A percentile compares a stretch with the other conserved stretches of the same genome.
These are phyloP conservation scores for Sclerurus mexicanus DNA, from an alignment of 2,113 vertebrate species.

Conservation along the genomic window DNA sequence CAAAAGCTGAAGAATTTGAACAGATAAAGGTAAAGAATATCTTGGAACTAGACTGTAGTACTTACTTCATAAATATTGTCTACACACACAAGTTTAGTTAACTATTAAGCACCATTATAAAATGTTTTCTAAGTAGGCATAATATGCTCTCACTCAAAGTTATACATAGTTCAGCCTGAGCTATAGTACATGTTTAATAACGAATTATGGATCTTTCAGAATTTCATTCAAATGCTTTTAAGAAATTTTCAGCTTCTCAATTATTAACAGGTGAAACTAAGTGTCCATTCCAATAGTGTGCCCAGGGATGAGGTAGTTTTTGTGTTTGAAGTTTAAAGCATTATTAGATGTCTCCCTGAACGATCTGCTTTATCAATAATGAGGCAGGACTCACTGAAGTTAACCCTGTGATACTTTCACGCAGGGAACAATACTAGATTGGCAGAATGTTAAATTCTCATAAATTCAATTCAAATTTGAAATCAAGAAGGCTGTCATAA, in stretches of 20 bases:
- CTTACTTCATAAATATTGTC: background rate
- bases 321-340: slow-evolving; percentile 3
- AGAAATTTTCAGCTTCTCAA: background rate
- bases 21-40: slow-evolving; percentile 90
- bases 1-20: slow-evolving; percentile 97
- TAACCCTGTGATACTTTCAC: background rate
- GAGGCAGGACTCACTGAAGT: background rate
- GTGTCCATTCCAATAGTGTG: background rate
- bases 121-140: background rate
- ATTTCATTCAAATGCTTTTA: slow-evolving; percentile 29
- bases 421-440: background rate
- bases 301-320: background rate
- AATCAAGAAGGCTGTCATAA: background rate
- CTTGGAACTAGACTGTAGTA: background rate
- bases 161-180: background rate
- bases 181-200: background rate
- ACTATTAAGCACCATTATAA: background rate
- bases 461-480: background rate
- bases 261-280: slow-evolving; percentile 34
- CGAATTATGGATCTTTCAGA: background rate
- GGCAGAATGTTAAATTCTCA: background rate
- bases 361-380: background rate
- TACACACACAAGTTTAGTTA: background rate
- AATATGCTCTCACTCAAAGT: background rate
- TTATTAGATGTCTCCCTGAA: background rate